Percentiles rank a stretch among this genome's conserved stretches.
Evolutionary conservation across 2,797 vertebrate species (phyloP).

Genomic region (Ceyx erithaca): DNA sequence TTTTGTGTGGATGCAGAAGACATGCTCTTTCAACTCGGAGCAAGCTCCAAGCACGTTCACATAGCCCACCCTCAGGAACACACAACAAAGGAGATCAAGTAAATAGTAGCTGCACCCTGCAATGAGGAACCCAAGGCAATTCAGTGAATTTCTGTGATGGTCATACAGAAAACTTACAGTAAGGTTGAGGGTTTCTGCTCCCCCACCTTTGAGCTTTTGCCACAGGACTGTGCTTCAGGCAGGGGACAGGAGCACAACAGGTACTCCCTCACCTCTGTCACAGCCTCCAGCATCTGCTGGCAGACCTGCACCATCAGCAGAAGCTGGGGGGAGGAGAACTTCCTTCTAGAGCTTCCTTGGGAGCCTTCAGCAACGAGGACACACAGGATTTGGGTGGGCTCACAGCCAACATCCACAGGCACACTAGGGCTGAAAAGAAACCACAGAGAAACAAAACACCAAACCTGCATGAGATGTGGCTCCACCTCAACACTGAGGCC

Average conservation of each 20-base stretch:
- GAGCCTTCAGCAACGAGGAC: fast-evolving
- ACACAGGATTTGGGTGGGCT: constrained; percentile 25
- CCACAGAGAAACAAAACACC: neutral
- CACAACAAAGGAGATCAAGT: neutral
- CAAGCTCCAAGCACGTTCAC: neutral
- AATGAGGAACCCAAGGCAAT: neutral
- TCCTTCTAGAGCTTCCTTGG: constrained; percentile 45
- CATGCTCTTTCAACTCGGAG: neutral
- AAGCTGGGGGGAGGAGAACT: fast-evolving
- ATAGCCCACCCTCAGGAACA: neutral
- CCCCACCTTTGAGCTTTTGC: neutral
- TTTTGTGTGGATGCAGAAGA: neutral
- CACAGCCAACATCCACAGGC: neutral
- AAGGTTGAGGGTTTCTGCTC: constrained; percentile 20
- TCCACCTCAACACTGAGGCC: neutral
- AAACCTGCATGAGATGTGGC: neutral
- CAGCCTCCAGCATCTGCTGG: neutral
- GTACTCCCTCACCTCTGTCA: fast-evolving
- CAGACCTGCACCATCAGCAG: constrained; percentile 14
- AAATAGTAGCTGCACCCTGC: neutral
- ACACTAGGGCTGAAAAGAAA: neutral
- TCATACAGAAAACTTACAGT: neutral
- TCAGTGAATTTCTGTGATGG: neutral
- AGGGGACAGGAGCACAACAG: neutral
- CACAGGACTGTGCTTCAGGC: neutral